phyloP scores from a whole-genome alignment of 2,113 vertebrate genomes.

The Tetrao urogallus region DNA sequence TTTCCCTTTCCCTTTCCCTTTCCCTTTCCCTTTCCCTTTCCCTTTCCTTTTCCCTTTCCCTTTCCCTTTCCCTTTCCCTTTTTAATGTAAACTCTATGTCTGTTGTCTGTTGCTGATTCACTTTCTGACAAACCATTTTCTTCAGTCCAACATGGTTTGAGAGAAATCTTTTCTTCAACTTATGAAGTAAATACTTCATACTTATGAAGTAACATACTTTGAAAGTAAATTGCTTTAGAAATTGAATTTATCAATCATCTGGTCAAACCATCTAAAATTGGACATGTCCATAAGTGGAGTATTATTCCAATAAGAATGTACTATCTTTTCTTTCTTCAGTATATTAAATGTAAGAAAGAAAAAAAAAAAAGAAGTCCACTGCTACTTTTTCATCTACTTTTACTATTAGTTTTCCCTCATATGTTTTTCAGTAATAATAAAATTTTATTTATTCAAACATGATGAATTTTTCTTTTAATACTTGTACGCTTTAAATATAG shows the following conservation, averaged over 20 bases:
- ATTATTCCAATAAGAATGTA: background rate
- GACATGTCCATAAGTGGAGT: background rate
- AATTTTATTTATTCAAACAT: background rate
- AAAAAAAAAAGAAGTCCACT: background rate
- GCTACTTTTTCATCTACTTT: background rate
- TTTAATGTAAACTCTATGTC: background rate
- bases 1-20: too few relatives aligned
- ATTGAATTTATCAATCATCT: background rate
- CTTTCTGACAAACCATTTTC: background rate
- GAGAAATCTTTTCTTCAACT: background rate
- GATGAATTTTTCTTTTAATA: background rate
- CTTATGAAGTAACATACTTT: background rate
- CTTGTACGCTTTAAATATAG: background rate
- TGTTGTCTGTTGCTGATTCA: background rate
- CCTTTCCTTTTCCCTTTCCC: too few relatives aligned
- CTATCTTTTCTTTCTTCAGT: background rate
- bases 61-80: too few relatives aligned
- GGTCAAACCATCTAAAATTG: background rate
- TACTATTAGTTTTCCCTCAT: background rate
- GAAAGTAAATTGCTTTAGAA: constrained; percentile 11
- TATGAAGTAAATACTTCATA: background rate
- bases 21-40: too few relatives aligned
- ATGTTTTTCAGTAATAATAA: background rate
- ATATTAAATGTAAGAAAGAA: background rate
- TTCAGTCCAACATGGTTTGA: background rate